Base-by-base conservation (phyloP, 2,888 invertebrate species). In the Campoplex capitator region DNA sequence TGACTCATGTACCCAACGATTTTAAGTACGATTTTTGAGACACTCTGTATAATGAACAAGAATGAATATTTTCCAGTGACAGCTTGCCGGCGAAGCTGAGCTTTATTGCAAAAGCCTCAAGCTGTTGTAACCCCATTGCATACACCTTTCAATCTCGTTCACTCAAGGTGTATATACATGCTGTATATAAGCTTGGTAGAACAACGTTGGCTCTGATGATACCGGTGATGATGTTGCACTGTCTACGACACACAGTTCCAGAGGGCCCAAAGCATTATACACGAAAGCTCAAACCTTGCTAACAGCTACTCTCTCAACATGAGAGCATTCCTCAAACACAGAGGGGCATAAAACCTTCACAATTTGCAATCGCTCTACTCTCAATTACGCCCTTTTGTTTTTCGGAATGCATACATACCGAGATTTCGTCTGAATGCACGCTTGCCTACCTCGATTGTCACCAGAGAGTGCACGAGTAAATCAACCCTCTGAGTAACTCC, bases 141-240 rank as follows among this genome's bases (percentile, higher is more conserved):
- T 78, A 65, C 73, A 73, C 54, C 84, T 78, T 84, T 79, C 67
- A 68, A 65, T 84, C 79, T 84, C 78, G 71, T 73, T 77, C 23
- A 71, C 73, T 38, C 48, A 16, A 28, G 28, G 77, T 74, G 73
- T 67, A 38, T 68, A 73, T 71, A 62, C n/a, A 51, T 11, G 73
- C 56, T 67, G 62, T 80, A 45, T 77, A 45, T 77, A 77, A 65
- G 77, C 71, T 32, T 23, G 73, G 35, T 58, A 62, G 58, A 35
- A 48, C 62, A 71, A 73, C 58, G 71, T 73, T 62, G 58, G 42
- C 62, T 38, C 65, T 51, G 77, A 77, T 51, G 71, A 70, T 80
- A 71, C 35, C 45, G 58, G 45, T 51, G 80, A 80, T 73, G 62
- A 80, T 62, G 73, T 73, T 62, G 51, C 80, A 23, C 32, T 38